Conservation (phyloP, 1,140 invertebrate species). For the Triops cancriformis region DNA sequence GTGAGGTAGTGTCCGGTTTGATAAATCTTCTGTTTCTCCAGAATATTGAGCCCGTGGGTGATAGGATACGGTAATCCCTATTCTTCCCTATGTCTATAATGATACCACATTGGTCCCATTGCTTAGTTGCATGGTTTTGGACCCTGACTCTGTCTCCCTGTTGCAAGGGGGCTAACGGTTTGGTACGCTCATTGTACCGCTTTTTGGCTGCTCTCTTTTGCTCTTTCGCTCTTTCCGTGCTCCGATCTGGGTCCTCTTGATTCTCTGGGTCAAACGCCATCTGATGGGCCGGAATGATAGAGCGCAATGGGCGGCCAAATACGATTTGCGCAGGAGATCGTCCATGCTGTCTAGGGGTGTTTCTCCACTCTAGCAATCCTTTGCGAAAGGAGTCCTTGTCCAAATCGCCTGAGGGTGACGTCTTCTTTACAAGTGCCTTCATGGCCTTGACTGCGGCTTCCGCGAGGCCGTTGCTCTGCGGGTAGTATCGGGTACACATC, state of each 20-base stretch:
- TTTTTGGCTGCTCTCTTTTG: background rate
- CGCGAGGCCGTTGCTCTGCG: too few relatives aligned
- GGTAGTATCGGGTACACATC: slow-evolving; percentile 26
- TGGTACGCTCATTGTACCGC: background rate
- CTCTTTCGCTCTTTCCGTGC: background rate
- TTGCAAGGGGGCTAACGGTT: background rate
- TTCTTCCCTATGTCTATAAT: background rate
- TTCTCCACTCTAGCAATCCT: slow-evolving; percentile 24
- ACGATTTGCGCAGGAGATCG: too few relatives aligned
- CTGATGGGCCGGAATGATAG: slow-evolving; percentile 22
- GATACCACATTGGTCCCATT: background rate
- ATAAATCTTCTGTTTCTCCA: slow-evolving; percentile 21
- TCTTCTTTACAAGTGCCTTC: slow-evolving; percentile 38
- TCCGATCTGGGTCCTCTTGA: background rate
- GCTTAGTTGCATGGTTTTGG: slow-evolving; percentile 15
- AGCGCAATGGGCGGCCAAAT: too few relatives aligned
- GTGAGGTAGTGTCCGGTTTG: background rate
- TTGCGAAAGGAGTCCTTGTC: background rate
- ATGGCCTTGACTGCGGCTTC: too few relatives aligned
- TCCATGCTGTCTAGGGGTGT: slow-evolving; percentile 17
- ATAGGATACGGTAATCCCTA: background rate
- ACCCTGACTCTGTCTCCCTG: background rate
- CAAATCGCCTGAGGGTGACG: slow-evolving; percentile 19
- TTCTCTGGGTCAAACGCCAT: slow-evolving; percentile 11
- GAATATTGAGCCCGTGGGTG: background rate